phyloP scores from a whole-genome alignment of 2,113 vertebrate species.

The Athene noctua region DNA sequence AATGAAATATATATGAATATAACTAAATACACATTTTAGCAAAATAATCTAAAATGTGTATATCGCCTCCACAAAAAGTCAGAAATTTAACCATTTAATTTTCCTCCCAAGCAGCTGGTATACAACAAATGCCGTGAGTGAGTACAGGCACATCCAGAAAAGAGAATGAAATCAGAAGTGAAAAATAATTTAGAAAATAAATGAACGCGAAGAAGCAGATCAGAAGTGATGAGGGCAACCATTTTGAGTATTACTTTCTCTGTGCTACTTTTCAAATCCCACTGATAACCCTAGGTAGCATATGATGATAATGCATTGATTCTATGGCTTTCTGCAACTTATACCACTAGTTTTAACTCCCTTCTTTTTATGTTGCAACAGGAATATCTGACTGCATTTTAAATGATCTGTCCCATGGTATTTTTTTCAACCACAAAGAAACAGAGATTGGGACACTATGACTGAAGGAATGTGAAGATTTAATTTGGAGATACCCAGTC shows the following conservation, averaged over 20 bases:
- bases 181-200: background rate
- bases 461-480: conserved; percentile 1
- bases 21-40: background rate
- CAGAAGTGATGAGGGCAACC: background rate
- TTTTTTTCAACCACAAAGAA: background rate
- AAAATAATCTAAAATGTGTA: background rate
- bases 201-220: background rate
- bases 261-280: background rate
- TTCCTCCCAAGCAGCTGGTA: background rate
- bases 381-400: background rate
- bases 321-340: background rate
- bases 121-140: background rate
- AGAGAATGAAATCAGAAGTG: background rate
- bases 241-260: background rate
- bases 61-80: background rate
- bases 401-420: background rate
- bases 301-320: background rate
- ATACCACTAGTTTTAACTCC: background rate
- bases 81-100: background rate
- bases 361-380: background rate
- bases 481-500: conserved; percentile 10
- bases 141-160: background rate
- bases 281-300: background rate
- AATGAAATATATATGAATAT: background rate
- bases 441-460: background rate